Evolutionary conservation across 2,888 invertebrate species (phyloP).

Genomic region (Sepiola atlantica): DNA sequence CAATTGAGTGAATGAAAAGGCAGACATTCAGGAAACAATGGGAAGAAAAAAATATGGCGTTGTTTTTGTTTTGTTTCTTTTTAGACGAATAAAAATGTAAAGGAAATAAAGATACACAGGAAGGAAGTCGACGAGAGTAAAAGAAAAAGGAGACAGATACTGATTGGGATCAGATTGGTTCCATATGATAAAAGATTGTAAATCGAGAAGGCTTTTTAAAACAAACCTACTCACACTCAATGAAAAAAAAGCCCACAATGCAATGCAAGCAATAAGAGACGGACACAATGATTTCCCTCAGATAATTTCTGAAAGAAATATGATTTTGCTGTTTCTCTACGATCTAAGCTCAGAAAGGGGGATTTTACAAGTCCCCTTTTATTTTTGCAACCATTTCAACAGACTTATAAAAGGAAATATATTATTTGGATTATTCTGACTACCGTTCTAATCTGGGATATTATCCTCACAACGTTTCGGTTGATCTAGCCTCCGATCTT

Average conservation of each 20-base stretch:
- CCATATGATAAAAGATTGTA: background rate
- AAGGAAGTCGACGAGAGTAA: background rate
- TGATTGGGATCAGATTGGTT: background rate
- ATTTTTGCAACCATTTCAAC: background rate
- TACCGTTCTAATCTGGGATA: too few relatives aligned
- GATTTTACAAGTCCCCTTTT: too few relatives aligned
- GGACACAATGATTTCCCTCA: background rate
- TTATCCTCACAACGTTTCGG: too few relatives aligned
- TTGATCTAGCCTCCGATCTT: too few relatives aligned
- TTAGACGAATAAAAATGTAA: background rate
- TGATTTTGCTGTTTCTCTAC: background rate
- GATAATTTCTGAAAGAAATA: background rate
- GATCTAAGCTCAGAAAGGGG: background rate
- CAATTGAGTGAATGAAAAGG: background rate
- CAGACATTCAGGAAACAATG: background rate
- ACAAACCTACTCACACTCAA: background rate
- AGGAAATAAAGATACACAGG: background rate
- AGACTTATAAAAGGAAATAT: background rate
- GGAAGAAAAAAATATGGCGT: background rate
- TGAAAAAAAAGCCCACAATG: background rate
- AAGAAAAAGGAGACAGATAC: background rate
- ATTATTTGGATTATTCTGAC: background rate
- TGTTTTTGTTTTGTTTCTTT: background rate
- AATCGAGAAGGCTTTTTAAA: background rate
- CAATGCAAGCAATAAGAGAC: background rate